phyloP scores from a whole-genome alignment of 64 coral and sea anemone genomes.

The Anthopleura sola region DNA sequence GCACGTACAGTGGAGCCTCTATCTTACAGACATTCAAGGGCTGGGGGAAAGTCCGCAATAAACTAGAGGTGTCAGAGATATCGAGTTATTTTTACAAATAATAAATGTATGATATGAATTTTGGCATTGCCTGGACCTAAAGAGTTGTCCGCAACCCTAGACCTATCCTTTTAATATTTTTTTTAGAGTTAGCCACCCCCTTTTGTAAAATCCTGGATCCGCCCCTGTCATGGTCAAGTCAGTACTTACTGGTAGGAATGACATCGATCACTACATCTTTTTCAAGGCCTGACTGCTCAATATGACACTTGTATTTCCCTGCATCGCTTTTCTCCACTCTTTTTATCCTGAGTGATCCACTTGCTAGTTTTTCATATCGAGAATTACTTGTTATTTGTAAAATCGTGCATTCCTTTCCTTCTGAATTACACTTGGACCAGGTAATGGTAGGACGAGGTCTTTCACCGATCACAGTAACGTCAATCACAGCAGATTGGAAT shows the following conservation, averaged over 20 bases:
- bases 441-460: constrained; percentile 6
- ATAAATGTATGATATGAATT: too few species aligned
- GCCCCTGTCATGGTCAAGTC: neutral
- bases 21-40: too few species aligned
- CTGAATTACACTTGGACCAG: neutral
- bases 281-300: neutral
- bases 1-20: too few species aligned
- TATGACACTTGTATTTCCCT: constrained; percentile 18
- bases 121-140: too few species aligned
- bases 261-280: neutral
- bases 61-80: too few species aligned
- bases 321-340: neutral
- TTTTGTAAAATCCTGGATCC: too few species aligned
- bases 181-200: too few species aligned
- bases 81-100: too few species aligned
- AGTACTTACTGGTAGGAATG: constrained; percentile 7
- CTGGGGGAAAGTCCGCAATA: too few species aligned
- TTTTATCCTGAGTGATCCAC: constrained; percentile 6
- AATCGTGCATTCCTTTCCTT: neutral
- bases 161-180: too few species aligned
- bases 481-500: neutral
- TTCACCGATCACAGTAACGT: neutral
- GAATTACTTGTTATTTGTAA: neutral
- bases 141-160: too few species aligned
- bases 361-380: neutral